Evolutionary conservation across 2,113 vertebrate species (phyloP), one percentile per base, ranked within the genome.

Genomic region (Mobula hypostoma): DNA sequence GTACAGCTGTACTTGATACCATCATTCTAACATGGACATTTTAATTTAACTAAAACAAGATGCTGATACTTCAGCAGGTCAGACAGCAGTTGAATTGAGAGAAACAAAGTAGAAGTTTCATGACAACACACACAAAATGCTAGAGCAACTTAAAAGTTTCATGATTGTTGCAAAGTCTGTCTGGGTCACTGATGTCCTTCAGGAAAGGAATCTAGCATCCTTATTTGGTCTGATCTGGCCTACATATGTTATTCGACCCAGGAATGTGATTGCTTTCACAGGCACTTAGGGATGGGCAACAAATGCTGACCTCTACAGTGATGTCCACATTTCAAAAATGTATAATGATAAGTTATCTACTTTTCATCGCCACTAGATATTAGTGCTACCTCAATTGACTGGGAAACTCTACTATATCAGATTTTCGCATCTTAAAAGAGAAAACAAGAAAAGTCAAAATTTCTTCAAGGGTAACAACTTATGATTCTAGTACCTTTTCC

Each of bases 401-500:
- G 27, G 15, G 12, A 15, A 15, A 27, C 5, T 48, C 40, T 0
- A 56, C 68, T 93, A 68, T 2, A 14, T 36, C 70, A 27, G 70
- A 7, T 11, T 74, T 5, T 63, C 3, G 15, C 12, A 70, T 24
- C 68, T 27, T 11, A 72, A 74, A 91, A 93, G 6, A 72, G 21
- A 56, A 36, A 9, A 92, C 17, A 8, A 32, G 32, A 2, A 9
- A 21, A 40, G 32, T 17, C 63, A 14, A 66, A 90, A 61, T 9
- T 29, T 61, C 29, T 19, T 63, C 14, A 88, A 63, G n/a, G 9
- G 12, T 29, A 56, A 61, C 14, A 5, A 88, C 4, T 15, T 88
- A 61, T 68, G 14, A 24, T 27, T 66, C 58, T 14, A 11, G 36
- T 96, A 99, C 99, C 98, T 99, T 99, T 96, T 99, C 99, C 96